phyloP scores from a whole-genome alignment of 2,888 invertebrate species.

The Meiosimyza decipiens region DNA sequence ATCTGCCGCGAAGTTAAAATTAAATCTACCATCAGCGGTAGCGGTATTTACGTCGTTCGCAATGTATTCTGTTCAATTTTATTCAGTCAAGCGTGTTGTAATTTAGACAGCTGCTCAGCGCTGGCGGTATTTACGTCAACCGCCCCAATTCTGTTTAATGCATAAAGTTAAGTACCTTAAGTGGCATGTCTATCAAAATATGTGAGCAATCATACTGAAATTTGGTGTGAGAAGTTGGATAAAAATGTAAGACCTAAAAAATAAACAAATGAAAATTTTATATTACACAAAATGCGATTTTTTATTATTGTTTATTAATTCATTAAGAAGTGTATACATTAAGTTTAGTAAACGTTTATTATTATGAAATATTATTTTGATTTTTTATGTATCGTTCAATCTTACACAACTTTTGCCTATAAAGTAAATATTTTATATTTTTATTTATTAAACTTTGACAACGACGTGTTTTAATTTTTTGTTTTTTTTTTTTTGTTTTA shows the following conservation, averaged over 20 bases:
- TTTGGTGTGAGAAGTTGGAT: too few species aligned
- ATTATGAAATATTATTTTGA: constrained; percentile 23
- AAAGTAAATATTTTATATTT: constrained; percentile 6
- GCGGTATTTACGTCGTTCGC: too few species aligned
- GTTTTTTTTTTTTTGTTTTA: background rate
- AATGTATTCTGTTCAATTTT: too few species aligned
- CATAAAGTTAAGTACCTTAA: too few species aligned
- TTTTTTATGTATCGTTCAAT: constrained; percentile 13
- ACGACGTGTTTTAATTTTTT: constrained; percentile 20
- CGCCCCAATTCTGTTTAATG: too few species aligned
- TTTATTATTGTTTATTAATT: constrained; percentile 15
- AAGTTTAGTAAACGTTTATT: constrained; percentile 26
- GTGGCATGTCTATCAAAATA: too few species aligned
- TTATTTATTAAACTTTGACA: constrained; percentile 18
- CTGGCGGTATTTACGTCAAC: too few species aligned
- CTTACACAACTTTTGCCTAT: constrained; percentile 6
- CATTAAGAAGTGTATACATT: constrained; percentile 12
- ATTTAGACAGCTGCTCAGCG: too few species aligned
- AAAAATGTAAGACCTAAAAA: background rate
- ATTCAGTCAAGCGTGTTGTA: too few species aligned
- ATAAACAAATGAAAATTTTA: background rate
- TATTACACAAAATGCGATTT: background rate
- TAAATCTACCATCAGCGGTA: too few species aligned
- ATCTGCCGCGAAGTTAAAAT: too few species aligned
- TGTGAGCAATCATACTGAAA: too few species aligned